A percentile compares a stretch with the other conserved stretches of the same genome.
Conservation (phyloP, 2,797 vertebrate genomes). For the Meda fulgida region DNA sequence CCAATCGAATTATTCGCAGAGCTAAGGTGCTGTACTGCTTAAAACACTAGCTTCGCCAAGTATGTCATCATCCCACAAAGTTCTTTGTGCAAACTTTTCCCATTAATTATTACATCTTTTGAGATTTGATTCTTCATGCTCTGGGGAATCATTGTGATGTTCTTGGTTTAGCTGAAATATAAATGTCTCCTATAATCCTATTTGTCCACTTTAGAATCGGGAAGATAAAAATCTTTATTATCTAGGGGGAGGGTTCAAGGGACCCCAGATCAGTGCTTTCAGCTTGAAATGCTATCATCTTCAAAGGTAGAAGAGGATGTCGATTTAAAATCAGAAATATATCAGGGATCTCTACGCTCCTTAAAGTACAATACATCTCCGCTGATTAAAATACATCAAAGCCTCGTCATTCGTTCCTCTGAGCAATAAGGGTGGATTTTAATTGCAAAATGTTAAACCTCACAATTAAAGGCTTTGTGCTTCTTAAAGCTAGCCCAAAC, state of each 20-base stretch:
- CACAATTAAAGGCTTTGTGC: conserved; percentile 94
- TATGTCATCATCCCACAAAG: conserved; percentile 50
- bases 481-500: conserved; percentile 90
- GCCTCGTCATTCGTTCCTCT: conserved; percentile 86
- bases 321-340: conserved; percentile 87
- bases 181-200: conserved; percentile 79
- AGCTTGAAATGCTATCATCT: conserved; percentile 77
- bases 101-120: conserved; percentile 55
- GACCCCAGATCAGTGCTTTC: conserved; percentile 75
- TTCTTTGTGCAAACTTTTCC: conserved; percentile 46
- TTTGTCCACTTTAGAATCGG: conserved; percentile 80
- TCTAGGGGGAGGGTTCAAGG: conserved; percentile 76
- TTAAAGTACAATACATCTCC: conserved; percentile 93
- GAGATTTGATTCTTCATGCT: conserved; percentile 65
- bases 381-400: conserved; percentile 95
- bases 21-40: conserved; percentile 1
- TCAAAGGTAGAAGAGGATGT: conserved; percentile 84
- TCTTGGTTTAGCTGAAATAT: conserved; percentile 74
- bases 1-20: conserved; percentile 20
- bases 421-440: conserved; percentile 93
- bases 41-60: conserved; percentile 28
- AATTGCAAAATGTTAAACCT: conserved; percentile 97
- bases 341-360: conserved; percentile 89
- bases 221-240: conserved; percentile 80
- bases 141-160: conserved; percentile 70